Evolutionary conservation across 1,140 invertebrate species (phyloP), one percentile per base, ranked within the genome.

Genomic region (Harpegnathos saltator): DNA sequence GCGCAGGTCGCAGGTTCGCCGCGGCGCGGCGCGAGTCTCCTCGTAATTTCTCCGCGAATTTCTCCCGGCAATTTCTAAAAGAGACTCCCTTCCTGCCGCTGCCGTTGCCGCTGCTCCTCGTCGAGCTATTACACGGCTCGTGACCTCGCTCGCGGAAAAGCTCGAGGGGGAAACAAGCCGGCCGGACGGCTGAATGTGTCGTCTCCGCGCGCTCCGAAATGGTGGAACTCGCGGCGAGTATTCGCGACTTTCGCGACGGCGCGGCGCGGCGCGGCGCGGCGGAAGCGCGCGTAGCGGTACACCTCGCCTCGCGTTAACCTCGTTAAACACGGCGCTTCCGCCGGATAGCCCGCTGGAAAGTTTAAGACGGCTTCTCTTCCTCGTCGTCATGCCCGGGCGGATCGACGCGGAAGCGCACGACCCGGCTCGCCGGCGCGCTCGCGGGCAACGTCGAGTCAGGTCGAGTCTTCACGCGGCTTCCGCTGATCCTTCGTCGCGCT

Each of bases 41-140:
- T 75, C 26, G 71, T 44, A 82, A 73, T 73, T 82, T 54, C 54
- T 62, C 69, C 54, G 22, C 22, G 58, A 68, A 85, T 77, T 68
- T 85, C 77, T 73, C 66, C 19, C 24, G 56, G 59, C 19, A 84
- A 62, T 85, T 85, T 84, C 72, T 58, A 52, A 85, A 69, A 83
- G 48, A 33, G 71, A 14, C 29, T 29, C 33, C 26, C 24, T 56
- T 50, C 29, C 61, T 52, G 15, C 38, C 38, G 38, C 9, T 44
- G 4, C 9, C 11, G 4, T 9, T 9, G 4, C 38, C 68, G 24
- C 56, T 50, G 17, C 65, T 71, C 29, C 14, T 69, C 63, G 75
- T 50, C n/a, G n/a, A 15, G 44, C 62, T 78, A 69, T 78, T 78
- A 78, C 75, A 33, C 48, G 63, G 63, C 63, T 78, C 75, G 75